Base-by-base conservation (phyloP, 2,888 invertebrate genomes). In the Sinelater perroti region DNA sequence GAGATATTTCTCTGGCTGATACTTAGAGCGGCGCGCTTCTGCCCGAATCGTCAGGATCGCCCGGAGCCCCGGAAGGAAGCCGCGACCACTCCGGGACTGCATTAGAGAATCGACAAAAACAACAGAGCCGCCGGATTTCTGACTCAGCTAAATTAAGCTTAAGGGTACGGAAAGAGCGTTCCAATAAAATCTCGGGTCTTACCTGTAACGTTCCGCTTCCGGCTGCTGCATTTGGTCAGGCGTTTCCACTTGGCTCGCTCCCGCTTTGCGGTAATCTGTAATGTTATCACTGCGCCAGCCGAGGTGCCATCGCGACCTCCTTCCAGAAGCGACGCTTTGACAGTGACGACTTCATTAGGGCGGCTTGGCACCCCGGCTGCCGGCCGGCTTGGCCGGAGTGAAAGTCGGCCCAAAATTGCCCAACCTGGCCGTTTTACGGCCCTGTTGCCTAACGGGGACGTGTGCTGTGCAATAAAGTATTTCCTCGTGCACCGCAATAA, bases 341-440 rank as follows among this genome's bases (percentile, higher is more conserved):
- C 61, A 56, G 55, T 61, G 61, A 61, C 28, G 44, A 59, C 61
- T 61, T 59, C 46, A 62, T 60, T 53, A 49, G 42, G 50, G 26
- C 14, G n/a, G 38, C 28, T 56, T 46, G 36, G 40, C 38, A 35
- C 36, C 42, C 53, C 16, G 24, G 14, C 26, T n/a, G 38, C 13
- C 17, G n/a, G 35, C 21, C 36, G 18, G 21, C 24, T 40, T 21
- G 7, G 24, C 7, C 13, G 26, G 45, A 50, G 56, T 51, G 56
- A 56, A 56, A 56, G 56, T 50, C 42, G 56, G 4, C 31, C 42
- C 28, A 30, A 50, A 33, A 50, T 51, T 56, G 21, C 14, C 20
- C 7, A 40, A 11, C 11, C 10, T 26, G 21, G 4, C 40, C 13
- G 3, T n/a, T 40, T 55, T 45, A 24, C 13, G 46, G 50, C 60